A percentile compares a stretch with the other conserved stretches of the same genome.
Evolutionary conservation across 92 coral and sea anemone species (phyloP).

Genomic region (Siderastrea siderea): DNA sequence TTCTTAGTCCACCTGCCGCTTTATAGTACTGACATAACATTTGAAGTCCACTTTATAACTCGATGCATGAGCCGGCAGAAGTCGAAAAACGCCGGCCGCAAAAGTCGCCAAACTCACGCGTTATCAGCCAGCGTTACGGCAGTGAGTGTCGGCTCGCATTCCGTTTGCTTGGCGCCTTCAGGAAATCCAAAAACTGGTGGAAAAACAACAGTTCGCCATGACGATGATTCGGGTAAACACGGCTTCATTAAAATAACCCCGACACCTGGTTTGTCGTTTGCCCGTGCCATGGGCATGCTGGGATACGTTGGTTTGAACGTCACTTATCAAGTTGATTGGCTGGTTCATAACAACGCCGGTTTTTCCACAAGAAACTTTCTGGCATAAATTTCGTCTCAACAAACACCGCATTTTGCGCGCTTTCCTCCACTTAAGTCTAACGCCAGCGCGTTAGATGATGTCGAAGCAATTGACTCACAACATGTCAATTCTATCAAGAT

Average conservation of each 20-base stretch:
- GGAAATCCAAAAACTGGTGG: conserved; percentile 92
- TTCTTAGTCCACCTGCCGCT: conserved; percentile 94
- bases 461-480: background rate
- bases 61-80: conserved; percentile 41
- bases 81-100: conserved; percentile 49
- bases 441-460: conserved; percentile 56
- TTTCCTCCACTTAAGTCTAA: conserved; percentile 63
- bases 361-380: conserved; percentile 73
- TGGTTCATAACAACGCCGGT: conserved; percentile 66
- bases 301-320: conserved; percentile 88
- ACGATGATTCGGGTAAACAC: conserved; percentile 99
- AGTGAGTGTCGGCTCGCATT: conserved; percentile 45
- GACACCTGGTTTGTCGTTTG: conserved; percentile 97
- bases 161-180: conserved; percentile 52
- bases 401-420: conserved; percentile 87
- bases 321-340: conserved; percentile 86
- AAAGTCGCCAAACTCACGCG: conserved; percentile 58
- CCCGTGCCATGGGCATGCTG: conserved; percentile 81
- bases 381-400: conserved; percentile 69
- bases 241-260: conserved; percentile 95
- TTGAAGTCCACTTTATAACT: conserved; percentile 89
- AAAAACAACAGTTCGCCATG: conserved; percentile 99
- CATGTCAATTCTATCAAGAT: background rate
- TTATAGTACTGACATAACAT: conserved; percentile 95
- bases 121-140: conserved; percentile 29